Percentiles rank a stretch among this genome's conserved stretches.
phyloP scores from a whole-genome alignment of 2,888 invertebrate species.

The Coelogynopora nodosa region DNA sequence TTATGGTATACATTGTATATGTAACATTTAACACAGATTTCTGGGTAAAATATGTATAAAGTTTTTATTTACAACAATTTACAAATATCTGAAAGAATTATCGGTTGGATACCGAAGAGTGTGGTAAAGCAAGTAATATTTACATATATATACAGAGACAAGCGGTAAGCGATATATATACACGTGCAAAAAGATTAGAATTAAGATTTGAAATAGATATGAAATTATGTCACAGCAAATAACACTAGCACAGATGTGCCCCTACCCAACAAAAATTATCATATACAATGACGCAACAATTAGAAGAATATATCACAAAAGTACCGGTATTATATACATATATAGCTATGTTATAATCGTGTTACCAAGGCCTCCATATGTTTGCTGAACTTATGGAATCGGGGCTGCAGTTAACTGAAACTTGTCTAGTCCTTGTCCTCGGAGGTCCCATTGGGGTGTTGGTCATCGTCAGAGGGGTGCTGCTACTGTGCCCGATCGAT shows the following conservation, averaged over 20 bases:
- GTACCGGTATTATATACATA: not conserved
- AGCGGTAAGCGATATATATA: not conserved
- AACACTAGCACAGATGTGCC: not conserved
- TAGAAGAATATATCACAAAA: not conserved
- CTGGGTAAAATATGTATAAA: no score
- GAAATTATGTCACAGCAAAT: not conserved
- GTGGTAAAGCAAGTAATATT: no score
- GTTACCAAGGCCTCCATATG: constrained; percentile 3
- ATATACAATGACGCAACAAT: not conserved
- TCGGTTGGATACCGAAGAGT: no score
- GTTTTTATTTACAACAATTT: no score
- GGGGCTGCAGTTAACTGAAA: not conserved
- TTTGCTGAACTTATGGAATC: not conserved
- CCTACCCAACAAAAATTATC: no score
- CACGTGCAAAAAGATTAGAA: not conserved
- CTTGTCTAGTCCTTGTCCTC: not conserved
- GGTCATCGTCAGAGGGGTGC: not conserved
- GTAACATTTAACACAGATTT: no score
- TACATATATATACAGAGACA: not conserved
- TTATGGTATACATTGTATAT: no score
- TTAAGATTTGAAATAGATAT: not conserved
- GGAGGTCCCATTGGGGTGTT: constrained; percentile 1
- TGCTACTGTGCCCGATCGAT: not conserved
- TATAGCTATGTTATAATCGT: no score
- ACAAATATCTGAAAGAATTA: no score